A percentile compares a stretch with the other conserved stretches of the same genome.
These are phyloP conservation scores for Talpa occidentalis DNA, from an alignment of 2,113 vertebrate species.

Conservation along the genomic window DNA sequence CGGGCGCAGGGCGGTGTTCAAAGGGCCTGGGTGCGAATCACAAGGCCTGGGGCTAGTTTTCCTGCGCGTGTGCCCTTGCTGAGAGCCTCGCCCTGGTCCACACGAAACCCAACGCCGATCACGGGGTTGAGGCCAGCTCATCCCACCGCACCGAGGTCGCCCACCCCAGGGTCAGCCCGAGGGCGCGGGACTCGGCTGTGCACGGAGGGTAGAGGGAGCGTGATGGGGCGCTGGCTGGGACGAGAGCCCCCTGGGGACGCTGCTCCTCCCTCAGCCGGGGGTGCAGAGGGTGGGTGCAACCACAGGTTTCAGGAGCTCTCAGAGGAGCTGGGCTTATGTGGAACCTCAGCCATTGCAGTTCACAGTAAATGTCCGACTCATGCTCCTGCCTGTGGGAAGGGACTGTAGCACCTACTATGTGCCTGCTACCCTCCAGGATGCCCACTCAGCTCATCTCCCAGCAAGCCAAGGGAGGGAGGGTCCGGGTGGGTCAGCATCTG, in stretches of 20 bases:
- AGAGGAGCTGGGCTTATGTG: neutral
- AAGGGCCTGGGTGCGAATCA: neutral
- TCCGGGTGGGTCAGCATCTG: accelerated
- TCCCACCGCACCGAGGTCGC: too few relatives aligned
- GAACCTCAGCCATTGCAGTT: neutral
- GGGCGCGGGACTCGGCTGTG: too few relatives aligned
- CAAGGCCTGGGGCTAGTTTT: accelerated
- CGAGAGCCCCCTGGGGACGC: accelerated
- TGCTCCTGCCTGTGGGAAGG: accelerated
- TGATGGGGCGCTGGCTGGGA: accelerated
- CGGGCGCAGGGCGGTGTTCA: neutral
- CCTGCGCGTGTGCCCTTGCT: accelerated
- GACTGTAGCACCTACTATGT: neutral
- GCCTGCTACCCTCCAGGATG: neutral
- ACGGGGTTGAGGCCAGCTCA: accelerated
- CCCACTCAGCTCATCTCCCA: neutral
- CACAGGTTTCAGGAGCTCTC: neutral
- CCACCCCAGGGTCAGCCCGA: too few relatives aligned
- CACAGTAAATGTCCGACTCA: accelerated
- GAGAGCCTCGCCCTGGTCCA: neutral
- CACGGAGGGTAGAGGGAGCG: accelerated
- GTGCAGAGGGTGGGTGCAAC: accelerated
- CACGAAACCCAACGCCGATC: accelerated
- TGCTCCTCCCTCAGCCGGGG: neutral
- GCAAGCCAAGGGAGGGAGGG: neutral